These are phyloP conservation scores for Brachycybe producta DNA, from an alignment of 2,888 invertebrate species.

Conservation along the genomic window DNA sequence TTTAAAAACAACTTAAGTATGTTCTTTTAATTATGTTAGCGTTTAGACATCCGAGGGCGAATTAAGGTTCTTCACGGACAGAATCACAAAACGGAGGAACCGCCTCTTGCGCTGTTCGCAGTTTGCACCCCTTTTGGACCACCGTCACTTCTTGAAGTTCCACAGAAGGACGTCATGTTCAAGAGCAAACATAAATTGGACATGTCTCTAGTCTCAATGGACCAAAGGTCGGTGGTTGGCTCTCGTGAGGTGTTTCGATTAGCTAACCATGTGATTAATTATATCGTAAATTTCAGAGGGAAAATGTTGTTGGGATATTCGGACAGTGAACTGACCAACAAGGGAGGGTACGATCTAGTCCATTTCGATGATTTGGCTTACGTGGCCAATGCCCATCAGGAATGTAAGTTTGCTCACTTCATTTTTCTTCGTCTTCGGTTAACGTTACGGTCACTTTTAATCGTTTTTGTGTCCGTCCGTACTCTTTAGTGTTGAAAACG, in stretches of 20 bases:
- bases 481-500: conserved; percentile 79
- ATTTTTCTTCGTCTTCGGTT: neutral
- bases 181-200: conserved; percentile 99
- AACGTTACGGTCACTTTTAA: neutral
- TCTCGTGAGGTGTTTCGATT: neutral
- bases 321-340: conserved; percentile 74
- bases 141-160: conserved; percentile 88
- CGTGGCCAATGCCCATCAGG: conserved; percentile 97
- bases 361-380: conserved; percentile 96
- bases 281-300: conserved; percentile 48
- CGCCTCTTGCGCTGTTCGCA: conserved; percentile 87
- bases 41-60: conserved; percentile 93
- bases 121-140: conserved; percentile 99
- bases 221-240: conserved; percentile 54
- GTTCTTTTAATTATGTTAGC: too few relatives aligned
- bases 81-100: conserved; percentile 84
- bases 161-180: conserved; percentile 98
- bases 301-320: conserved; percentile 89
- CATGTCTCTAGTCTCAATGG: conserved; percentile 90
- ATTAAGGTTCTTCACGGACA: conserved; percentile 94
- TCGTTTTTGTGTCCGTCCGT: neutral
- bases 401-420: conserved; percentile 56
- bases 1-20: too few relatives aligned
- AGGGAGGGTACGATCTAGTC: conserved; percentile 95
- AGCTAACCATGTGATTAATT: neutral